Evolutionary conservation across 2,113 vertebrate genomes (phyloP).

Genomic region (Gnathonemus longibarbis): DNA sequence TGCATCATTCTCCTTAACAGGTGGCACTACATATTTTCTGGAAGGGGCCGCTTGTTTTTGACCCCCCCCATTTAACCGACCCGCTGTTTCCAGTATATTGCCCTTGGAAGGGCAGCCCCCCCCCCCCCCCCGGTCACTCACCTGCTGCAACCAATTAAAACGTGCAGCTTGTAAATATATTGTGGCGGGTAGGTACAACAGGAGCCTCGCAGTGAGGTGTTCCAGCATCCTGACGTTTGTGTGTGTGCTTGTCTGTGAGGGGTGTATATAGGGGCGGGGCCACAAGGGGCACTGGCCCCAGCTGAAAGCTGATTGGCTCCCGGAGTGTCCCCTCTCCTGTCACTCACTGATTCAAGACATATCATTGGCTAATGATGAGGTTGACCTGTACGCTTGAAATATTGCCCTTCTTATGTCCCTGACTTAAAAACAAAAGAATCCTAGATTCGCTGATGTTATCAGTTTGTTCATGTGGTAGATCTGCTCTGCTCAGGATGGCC

Average conservation of each 20-base stretch:
- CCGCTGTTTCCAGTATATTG: not conserved
- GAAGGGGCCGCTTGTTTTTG: not conserved
- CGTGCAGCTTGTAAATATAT: not conserved
- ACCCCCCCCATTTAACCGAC: not conserved
- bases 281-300: not conserved
- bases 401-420: not conserved
- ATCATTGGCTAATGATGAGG: not conserved
- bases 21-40: not conserved
- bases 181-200: not conserved
- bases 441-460: not conserved
- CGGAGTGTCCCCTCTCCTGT: not conserved
- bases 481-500: not conserved
- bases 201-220: not conserved
- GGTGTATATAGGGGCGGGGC: not conserved
- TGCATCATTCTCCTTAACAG: not conserved
- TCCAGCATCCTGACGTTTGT: not conserved
- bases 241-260: not conserved
- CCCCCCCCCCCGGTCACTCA: too few relatives aligned
- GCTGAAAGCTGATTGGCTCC: not conserved
- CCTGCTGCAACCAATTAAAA: slow-evolving; percentile 15
- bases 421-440: not conserved
- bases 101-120: not conserved
- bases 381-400: not conserved
- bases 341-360: not conserved
- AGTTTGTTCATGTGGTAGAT: not conserved